Percentiles rank a stretch among this genome's conserved stretches.
phyloP scores from a whole-genome alignment of 2,113 vertebrate species.

The Leuciscus idus region DNA sequence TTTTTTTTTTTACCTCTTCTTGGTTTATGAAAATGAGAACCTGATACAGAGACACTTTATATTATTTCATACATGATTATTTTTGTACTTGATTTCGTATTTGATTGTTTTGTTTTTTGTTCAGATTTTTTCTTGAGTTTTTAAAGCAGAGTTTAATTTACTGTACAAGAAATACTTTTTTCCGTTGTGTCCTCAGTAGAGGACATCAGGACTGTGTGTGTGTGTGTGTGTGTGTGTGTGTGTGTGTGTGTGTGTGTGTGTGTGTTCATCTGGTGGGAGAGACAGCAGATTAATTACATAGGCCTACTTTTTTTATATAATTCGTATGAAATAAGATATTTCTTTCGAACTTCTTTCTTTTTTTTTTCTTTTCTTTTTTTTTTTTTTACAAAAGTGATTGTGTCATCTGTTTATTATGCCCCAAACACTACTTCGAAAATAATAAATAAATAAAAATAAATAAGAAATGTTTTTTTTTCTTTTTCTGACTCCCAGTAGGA shows the following conservation, averaged over 20 bases:
- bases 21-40: background rate
- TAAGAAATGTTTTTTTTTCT: background rate
- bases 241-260: background rate
- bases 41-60: background rate
- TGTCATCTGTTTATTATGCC: background rate
- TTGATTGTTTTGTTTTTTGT: no score
- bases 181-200: background rate
- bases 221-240: background rate
- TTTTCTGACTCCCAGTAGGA: background rate
- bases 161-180: background rate
- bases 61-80: background rate
- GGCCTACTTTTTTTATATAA: background rate
- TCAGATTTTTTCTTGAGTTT: background rate
- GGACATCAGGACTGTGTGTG: background rate
- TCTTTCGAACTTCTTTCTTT: background rate
- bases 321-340: background rate
- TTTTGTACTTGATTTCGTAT: background rate
- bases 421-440: background rate
- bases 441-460: background rate
- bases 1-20: no score
- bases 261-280: background rate
- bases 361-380: background rate
- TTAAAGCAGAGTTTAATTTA: background rate
- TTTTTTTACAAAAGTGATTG: background rate
- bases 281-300: slow-evolving; percentile 10